A percentile compares a stretch with the other conserved stretches of the same genome.
phyloP scores from a whole-genome alignment of 2,888 invertebrate genomes.

The Chrysolina haemoptera region DNA sequence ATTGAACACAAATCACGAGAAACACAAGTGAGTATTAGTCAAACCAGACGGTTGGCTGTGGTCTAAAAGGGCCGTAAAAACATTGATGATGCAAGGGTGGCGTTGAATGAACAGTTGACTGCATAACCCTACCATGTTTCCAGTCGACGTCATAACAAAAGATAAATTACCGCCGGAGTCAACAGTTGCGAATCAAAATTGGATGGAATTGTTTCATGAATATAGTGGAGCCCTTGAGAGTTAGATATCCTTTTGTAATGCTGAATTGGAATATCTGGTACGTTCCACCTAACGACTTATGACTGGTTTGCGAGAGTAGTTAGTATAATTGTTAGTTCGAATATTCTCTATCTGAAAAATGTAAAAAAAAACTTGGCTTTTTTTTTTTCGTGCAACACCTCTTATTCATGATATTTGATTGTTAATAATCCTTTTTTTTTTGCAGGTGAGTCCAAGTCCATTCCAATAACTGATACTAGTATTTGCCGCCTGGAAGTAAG shows the following conservation, averaged over 20 bases:
- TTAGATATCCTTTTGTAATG: constrained; percentile 3
- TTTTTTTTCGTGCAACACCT: too few species aligned
- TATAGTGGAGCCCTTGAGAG: constrained; percentile 24
- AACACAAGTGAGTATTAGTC: constrained; percentile 23
- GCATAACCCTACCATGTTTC: constrained; percentile 57
- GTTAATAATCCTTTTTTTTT: background rate
- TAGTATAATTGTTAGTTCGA: too few species aligned
- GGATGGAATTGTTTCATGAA: constrained; percentile 35
- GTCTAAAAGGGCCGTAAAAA: constrained; percentile 42
- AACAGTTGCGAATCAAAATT: constrained; percentile 48
- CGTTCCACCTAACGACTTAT: background rate
- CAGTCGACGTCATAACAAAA: constrained; percentile 64
- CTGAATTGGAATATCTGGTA: constrained; percentile 11
- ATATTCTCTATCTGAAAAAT: too few species aligned
- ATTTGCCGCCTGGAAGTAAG: background rate
- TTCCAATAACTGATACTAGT: too few species aligned
- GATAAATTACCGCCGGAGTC: constrained; percentile 62
- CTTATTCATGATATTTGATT: background rate
- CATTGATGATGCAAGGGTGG: constrained; percentile 49
- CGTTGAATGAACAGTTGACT: constrained; percentile 55
- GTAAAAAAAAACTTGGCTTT: too few species aligned
- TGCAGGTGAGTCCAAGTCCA: constrained; percentile 6
- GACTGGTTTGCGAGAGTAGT: too few species aligned
- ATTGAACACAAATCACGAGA: constrained; percentile 18
- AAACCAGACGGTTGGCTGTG: constrained; percentile 25